Percentiles rank a stretch among this genome's conserved stretches.
phyloP scores from a whole-genome alignment of 1,140 invertebrate species.

The Atta texana region DNA sequence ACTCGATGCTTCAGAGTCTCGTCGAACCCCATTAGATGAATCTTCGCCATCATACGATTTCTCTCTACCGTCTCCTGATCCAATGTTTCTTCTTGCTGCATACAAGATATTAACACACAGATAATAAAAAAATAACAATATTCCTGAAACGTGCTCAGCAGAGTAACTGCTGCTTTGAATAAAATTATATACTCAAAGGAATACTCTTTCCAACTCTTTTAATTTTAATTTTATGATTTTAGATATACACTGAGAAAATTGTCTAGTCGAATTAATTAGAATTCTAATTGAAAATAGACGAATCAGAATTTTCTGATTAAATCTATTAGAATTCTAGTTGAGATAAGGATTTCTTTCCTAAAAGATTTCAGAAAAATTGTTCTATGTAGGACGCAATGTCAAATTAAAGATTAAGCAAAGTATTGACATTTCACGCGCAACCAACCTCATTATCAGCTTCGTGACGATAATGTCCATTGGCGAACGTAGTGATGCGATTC shows the following conservation, averaged over 20 bases:
- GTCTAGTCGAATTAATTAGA: no score
- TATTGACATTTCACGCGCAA: background rate
- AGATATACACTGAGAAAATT: background rate
- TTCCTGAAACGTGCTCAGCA: background rate
- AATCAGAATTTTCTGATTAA: no score
- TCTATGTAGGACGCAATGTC: background rate
- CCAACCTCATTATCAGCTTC: constrained; percentile 73
- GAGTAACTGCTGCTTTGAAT: background rate
- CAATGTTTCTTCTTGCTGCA: constrained; percentile 66
- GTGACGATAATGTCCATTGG: constrained; percentile 73
- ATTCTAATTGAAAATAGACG: no score
- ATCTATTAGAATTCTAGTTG: no score
- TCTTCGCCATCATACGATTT: constrained; percentile 78
- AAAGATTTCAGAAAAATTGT: background rate
- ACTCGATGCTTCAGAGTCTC: constrained; percentile 76
- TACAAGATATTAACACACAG: background rate
- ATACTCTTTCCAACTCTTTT: background rate
- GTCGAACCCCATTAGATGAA: constrained; percentile 78
- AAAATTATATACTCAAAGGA: background rate
- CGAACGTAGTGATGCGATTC: constrained; percentile 72
- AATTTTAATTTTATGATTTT: background rate
- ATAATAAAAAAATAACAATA: background rate
- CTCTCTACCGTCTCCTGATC: constrained; percentile 77
- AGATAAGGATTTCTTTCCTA: no score
- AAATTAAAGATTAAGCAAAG: background rate